phyloP scores from a whole-genome alignment of 2,797 vertebrate genomes.

The Kryptopterus vitreolus region DNA sequence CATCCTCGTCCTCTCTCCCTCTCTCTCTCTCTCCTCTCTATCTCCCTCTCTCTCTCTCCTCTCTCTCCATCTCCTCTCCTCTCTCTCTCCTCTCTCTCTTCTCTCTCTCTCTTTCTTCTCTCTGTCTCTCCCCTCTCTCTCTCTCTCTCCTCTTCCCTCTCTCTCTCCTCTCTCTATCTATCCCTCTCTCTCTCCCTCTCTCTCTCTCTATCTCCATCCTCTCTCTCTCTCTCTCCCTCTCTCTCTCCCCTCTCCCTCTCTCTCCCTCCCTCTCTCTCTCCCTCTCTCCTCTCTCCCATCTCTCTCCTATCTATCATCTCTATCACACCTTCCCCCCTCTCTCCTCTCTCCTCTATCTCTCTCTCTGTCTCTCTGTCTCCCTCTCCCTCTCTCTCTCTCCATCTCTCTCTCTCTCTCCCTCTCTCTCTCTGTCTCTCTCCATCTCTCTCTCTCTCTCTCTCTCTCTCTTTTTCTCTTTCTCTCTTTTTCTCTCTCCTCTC shows the following conservation, averaged over 20 bases:
- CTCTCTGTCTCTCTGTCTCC: background rate
- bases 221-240: background rate
- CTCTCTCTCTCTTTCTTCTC: background rate
- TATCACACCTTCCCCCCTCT: background rate
- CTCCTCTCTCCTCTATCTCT: background rate
- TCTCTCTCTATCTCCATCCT: background rate
- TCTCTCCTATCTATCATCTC: no score
- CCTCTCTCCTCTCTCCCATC: no score
- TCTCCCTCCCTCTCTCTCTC: background rate
- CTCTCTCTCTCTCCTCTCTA: background rate
- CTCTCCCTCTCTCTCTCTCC: background rate
- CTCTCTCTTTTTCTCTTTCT: background rate
- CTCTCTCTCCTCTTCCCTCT: background rate
- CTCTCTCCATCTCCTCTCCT: background rate
- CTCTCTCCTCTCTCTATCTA: background rate
- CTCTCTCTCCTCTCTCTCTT: background rate
- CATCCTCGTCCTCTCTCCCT: background rate
- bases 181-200: background rate
- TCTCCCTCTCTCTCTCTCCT: background rate
- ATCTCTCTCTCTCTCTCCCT: background rate
- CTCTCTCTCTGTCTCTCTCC: no score
- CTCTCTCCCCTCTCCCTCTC: no score
- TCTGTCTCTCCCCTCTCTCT: background rate
- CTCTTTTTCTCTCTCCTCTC: constrained; percentile 8
- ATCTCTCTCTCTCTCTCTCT: background rate